Percentiles rank a stretch among this genome's conserved stretches.
These are phyloP conservation scores for Prionailurus viverrinus DNA, from an alignment of 2,113 vertebrate genomes.

Conservation along the genomic window DNA sequence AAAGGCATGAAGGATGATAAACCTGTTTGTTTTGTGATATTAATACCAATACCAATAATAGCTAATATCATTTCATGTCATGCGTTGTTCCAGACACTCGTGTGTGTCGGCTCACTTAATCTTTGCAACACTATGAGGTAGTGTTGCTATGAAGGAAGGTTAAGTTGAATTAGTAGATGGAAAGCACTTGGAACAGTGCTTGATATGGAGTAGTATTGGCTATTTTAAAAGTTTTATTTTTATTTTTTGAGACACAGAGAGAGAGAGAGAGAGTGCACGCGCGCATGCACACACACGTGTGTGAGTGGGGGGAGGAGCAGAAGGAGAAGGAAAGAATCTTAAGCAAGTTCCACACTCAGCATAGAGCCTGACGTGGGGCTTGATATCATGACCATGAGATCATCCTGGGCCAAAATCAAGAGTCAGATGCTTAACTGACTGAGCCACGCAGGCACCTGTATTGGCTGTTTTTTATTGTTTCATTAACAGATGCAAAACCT, in stretches of 20 bases:
- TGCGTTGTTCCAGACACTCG: background rate
- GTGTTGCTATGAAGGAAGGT: background rate
- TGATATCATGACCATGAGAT: too few relatives aligned
- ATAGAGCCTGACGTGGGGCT: too few relatives aligned
- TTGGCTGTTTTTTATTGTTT: background rate
- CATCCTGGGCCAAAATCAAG: too few relatives aligned
- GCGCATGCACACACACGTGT: too few relatives aligned
- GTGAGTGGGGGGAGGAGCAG: too few relatives aligned
- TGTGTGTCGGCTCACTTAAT: background rate
- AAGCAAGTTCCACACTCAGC: too few relatives aligned
- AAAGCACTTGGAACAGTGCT: background rate
- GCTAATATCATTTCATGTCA: background rate
- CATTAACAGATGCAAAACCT: conserved; percentile 24
- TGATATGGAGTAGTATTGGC: background rate
- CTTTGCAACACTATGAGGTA: background rate
- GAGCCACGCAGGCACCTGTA: too few relatives aligned
- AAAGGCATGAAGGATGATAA: background rate
- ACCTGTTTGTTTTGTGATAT: conserved; percentile 35
- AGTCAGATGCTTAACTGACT: too few relatives aligned
- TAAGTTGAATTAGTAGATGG: background rate
- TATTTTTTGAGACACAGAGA: too few relatives aligned
- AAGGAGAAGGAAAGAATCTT: too few relatives aligned
- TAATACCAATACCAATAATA: conserved; percentile 4
- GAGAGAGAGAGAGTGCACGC: too few relatives aligned
- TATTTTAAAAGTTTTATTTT: background rate